These are phyloP conservation scores for Listronotus bonariensis DNA, from an alignment of 1,140 invertebrate genomes.

Conservation along the genomic window DNA sequence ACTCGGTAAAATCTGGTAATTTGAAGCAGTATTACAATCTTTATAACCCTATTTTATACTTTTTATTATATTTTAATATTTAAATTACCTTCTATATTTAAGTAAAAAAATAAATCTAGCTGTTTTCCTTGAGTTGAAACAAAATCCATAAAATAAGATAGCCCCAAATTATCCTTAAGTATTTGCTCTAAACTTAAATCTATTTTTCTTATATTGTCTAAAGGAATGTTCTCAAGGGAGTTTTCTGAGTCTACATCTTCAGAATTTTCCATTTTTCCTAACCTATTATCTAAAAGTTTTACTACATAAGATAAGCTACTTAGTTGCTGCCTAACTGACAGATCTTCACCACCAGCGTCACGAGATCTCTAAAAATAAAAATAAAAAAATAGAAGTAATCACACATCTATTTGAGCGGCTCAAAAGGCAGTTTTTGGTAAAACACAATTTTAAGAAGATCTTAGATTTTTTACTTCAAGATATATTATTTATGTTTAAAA, in stretches of 20 bases:
- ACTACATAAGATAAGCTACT: slow-evolving; percentile 83
- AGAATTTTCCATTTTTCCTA: slow-evolving; percentile 65
- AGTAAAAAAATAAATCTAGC: slow-evolving; percentile 79
- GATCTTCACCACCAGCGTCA: slow-evolving; percentile 81
- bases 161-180: slow-evolving; percentile 78
- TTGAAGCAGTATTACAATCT: no score
- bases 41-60: no score
- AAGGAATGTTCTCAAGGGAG: slow-evolving; percentile 42
- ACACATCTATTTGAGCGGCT: not conserved
- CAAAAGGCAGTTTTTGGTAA: no score
- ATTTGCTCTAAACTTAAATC: slow-evolving; percentile 76
- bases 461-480: no score
- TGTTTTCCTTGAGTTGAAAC: slow-evolving; percentile 74
- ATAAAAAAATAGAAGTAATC: not conserved
- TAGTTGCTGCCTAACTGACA: slow-evolving; percentile 85
- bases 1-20: no score
- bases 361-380: slow-evolving; percentile 68
- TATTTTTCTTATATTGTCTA: slow-evolving; percentile 63
- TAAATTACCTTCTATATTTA: slow-evolving; percentile 74
- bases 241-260: slow-evolving; percentile 55
- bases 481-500: no score
- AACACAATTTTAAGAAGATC: no score
- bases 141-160: slow-evolving; percentile 84
- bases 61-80: no score
- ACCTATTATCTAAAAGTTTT: slow-evolving; percentile 72